These are phyloP conservation scores for Hycleus cichorii DNA, from an alignment of 1,140 invertebrate species.

Conservation along the genomic window DNA sequence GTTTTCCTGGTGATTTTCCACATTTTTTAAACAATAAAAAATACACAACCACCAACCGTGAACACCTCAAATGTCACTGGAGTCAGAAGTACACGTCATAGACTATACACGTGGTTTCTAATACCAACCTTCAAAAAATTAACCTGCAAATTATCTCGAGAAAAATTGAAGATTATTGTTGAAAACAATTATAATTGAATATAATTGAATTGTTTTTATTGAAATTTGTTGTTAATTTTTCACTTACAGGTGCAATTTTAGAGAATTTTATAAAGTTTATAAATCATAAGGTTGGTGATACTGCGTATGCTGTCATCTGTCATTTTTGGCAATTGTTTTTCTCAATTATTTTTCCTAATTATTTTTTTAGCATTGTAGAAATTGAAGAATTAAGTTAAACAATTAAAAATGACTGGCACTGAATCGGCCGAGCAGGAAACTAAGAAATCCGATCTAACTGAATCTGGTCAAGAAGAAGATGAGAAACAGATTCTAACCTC, in stretches of 20 bases:
- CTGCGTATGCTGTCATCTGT: no score
- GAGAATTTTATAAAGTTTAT: no score
- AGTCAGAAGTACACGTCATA: conserved; percentile 1
- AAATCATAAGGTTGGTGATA: no score
- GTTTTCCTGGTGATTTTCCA: no score
- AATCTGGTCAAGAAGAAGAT: conserved; percentile 29
- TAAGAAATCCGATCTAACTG: conserved; percentile 6
- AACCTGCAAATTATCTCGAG: neutral
- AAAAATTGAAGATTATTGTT: neutral
- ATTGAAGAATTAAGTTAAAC: no score
- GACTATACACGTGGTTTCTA: conserved; percentile 4
- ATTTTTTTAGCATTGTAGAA: no score
- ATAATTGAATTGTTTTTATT: neutral
- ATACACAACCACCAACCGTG: neutral
- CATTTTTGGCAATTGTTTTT: no score
- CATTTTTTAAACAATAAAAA: neutral
- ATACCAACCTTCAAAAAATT: neutral
- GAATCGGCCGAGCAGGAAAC: neutral
- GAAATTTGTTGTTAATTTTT: neutral
- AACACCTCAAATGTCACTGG: neutral
- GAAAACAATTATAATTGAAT: no score
- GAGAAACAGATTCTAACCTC: conserved; percentile 42
- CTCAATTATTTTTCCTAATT: no score
- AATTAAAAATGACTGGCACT: no score
- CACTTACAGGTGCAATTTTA: no score